Conservation (phyloP, 2,113 vertebrate species). For the Chitala chitala region DNA sequence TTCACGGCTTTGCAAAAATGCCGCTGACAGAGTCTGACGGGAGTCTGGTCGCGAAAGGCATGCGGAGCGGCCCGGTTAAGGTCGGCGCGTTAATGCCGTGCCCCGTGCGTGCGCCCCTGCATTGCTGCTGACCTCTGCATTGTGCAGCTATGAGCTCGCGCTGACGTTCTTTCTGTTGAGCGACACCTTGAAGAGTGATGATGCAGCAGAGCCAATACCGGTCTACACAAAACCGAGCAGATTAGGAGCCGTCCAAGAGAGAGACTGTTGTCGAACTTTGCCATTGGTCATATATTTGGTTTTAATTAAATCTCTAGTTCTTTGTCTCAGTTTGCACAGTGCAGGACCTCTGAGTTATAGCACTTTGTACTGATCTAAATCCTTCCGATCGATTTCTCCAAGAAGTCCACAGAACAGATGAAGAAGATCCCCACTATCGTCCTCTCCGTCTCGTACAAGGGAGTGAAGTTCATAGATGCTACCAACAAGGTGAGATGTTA, state of each 20-base stretch:
- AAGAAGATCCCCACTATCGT: constrained; percentile 98
- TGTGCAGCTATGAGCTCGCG: not conserved
- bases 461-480: constrained; percentile 98
- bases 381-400: constrained; percentile 53
- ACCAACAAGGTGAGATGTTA: constrained; percentile 97
- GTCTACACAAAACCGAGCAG: too few species aligned
- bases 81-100: not conserved
- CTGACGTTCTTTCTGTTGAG: not conserved
- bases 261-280: too few species aligned
- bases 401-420: constrained; percentile 99
- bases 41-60: too few species aligned
- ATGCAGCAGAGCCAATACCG: too few species aligned
- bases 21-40: not conserved
- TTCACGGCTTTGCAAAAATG: not conserved
- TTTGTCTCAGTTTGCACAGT: too few species aligned
- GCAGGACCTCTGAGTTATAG: not conserved
- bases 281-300: too few species aligned
- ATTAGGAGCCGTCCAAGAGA: too few species aligned
- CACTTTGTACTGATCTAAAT: constrained; percentile 10
- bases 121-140: not conserved
- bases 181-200: not conserved
- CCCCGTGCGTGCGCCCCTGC: not conserved
- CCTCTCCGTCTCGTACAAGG: constrained; percentile 96
- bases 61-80: too few species aligned
- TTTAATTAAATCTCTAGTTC: not conserved